Conservation (phyloP, 2,888 invertebrate genomes). For the Hydriomena furcata region DNA sequence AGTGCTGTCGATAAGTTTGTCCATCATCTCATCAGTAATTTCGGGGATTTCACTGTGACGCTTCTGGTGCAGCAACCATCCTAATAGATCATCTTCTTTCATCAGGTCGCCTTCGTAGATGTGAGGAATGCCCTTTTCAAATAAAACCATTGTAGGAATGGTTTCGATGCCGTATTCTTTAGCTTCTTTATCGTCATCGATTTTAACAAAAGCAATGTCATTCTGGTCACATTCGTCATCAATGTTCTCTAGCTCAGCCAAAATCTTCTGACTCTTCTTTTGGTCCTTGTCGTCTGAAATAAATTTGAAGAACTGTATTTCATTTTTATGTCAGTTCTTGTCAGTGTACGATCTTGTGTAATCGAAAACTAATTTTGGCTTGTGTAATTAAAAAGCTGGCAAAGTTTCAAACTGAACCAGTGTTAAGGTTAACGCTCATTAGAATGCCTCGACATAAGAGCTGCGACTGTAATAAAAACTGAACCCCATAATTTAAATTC, state of each 20-base stretch:
- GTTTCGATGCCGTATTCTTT: slow-evolving; percentile 94
- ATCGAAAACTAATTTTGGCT: slow-evolving; percentile 29
- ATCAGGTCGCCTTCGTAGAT: slow-evolving; percentile 92
- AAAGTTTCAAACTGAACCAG: slow-evolving; percentile 46
- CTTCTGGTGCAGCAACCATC: slow-evolving; percentile 96
- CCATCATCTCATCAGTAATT: slow-evolving; percentile 97
- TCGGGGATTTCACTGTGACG: slow-evolving; percentile 95
- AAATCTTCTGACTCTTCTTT: slow-evolving; percentile 93
- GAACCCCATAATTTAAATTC: background rate
- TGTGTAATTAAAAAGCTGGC: slow-evolving; percentile 48
- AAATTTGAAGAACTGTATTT: slow-evolving; percentile 74
- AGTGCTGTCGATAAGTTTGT: slow-evolving; percentile 91
- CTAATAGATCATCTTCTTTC: slow-evolving; percentile 94
- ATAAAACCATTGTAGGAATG: slow-evolving; percentile 91
- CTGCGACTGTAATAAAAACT: background rate
- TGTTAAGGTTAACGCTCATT: slow-evolving; percentile 14
- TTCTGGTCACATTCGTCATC: slow-evolving; percentile 97
- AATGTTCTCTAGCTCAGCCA: slow-evolving; percentile 94
- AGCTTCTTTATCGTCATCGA: slow-evolving; percentile 93
- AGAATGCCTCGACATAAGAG: slow-evolving; percentile 6
- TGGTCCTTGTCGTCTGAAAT: slow-evolving; percentile 94
- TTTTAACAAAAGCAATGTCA: slow-evolving; percentile 95
- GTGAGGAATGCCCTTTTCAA: slow-evolving; percentile 89
- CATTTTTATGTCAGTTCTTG: slow-evolving; percentile 79
- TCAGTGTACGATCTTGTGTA: slow-evolving; percentile 48